Base-by-base conservation (phyloP, 2,113 vertebrate genomes). In the Riparia riparia region DNA sequence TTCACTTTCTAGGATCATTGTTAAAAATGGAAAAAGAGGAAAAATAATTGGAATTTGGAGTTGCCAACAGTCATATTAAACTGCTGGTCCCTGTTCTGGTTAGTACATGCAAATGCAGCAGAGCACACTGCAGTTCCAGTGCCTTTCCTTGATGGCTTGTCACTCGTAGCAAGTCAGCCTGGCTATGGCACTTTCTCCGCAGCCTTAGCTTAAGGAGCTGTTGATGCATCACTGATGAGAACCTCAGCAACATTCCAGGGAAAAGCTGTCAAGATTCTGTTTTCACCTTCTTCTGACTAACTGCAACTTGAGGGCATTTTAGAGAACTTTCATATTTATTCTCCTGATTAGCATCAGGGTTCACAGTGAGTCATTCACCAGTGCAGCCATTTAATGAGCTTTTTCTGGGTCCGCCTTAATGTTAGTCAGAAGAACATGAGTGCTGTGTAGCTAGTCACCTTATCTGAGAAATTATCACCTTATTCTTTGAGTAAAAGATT, bases 261-360 rank as follows among this genome's bases (percentile, higher is more conserved):
- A 83, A 71, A 69, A 89, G 56, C 77, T 90, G 65, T 85, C 54
- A 85, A 53, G 82, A 42, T 82, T 70, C 82, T 95, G 57, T 92
- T 93, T 90, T 93, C 73, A 56, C 49, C 54, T 61, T 77, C 32
- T 74, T 89, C 63, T 90, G 76, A 86, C 60, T 77, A 93, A 80
- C 54, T 68, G 84, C 16, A 78, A 11, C 61, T 86, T 84, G 32
- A 57, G 50, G 65, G 50, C 42, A 64, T 94, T 78, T 93, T 76
- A 64, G 32, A 71, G 50, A 90, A 90, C 47, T 44, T 80, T 21
- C 8, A 1, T 41, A 31, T 86, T 89, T 86, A n/a, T 76, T 78
- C 26, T 88, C 16, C 72, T 91, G 89, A 95, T 96, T 90, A 95
- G 24, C 53, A 72, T 89, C 51, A 82, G 61, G 34, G 28, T 64